Evolutionary conservation across 1,140 invertebrate species (phyloP), one percentile per base, ranked within the genome.

Genomic region (Papilio aristodemus): DNA sequence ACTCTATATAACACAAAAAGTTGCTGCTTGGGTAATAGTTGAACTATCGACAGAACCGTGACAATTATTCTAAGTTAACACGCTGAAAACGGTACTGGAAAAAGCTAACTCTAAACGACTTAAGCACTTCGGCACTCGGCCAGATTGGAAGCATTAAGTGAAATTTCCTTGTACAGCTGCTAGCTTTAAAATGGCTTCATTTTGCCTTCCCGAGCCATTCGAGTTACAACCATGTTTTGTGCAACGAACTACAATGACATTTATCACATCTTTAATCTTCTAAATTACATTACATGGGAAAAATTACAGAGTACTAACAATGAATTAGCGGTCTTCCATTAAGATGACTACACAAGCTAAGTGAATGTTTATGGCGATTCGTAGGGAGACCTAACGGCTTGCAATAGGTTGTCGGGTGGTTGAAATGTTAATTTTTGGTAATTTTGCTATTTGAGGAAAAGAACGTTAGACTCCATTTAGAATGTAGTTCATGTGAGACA

Each of bases 151-250:
- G 46, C 46, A 54, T 54, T 54, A 54, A 54, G 46, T 54, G 46
- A 54, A 54, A 54, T 54, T 54, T 54, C 46, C 46, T 54, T 54
- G 46, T 54, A 54, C 46, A 54, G 46, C 46, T 54, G 46, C 19
- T 54, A 54, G 46, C 46, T 54, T 54, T 54, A 54, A 54, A 54
- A 54, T 54, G 46, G 46, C 46, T 54, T 54, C 46, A 54, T 54
- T 54, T 54, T 54, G 46, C 46, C 46, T 54, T 54, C 19, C 46
- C 46, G 22, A 19, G 46, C 46, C 19, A 54, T 54, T 54, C 46
- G 46, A 54, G 17, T 54, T 54, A 54, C 17, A 54, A 4, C 4
- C 46, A 54, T 54, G 19, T 54, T 54, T 54, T 54, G 17, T 54
- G 9, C 46, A 54, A 54, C 10, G 19, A 54, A 54, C 10, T 22